These are phyloP conservation scores for Drosophila hydei DNA, from an alignment of 1,140 invertebrate species.

Conservation along the genomic window DNA sequence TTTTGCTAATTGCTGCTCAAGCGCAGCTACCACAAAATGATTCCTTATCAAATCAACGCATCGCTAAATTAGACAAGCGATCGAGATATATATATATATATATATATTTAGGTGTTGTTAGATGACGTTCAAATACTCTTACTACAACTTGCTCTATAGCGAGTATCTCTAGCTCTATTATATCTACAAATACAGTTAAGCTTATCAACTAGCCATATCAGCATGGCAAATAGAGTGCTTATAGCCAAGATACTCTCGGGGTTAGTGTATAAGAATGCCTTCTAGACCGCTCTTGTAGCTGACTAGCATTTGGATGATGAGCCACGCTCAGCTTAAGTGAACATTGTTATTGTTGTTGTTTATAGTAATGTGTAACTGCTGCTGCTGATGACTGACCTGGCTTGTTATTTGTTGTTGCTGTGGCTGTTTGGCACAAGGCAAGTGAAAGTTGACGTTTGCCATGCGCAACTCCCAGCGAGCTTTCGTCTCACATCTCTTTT, in stretches of 20 bases:
- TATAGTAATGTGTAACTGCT: constrained; percentile 69
- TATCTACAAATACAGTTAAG: no score
- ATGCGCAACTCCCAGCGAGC: constrained; percentile 47
- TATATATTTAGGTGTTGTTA: no score
- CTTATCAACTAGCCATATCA: no score
- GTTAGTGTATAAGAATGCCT: constrained; percentile 4
- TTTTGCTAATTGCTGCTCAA: constrained; percentile 65
- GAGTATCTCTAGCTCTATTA: no score
- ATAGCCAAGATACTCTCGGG: neutral
- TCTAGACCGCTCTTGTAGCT: neutral
- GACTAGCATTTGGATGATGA: constrained; percentile 33
- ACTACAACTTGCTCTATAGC: no score
- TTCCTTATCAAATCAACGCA: constrained; percentile 55
- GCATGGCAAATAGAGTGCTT: no score
- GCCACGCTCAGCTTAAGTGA: constrained; percentile 31
- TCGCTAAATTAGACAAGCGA: no score
- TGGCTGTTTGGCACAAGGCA: constrained; percentile 65
- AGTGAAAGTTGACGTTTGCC: constrained; percentile 72
- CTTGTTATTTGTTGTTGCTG: constrained; percentile 32
- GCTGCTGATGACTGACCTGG: constrained; percentile 62
- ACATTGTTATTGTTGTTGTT: constrained; percentile 41
- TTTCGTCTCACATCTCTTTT: constrained; percentile 58
- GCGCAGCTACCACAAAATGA: constrained; percentile 30
- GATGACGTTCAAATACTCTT: no score
- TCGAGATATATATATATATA: no score